phyloP scores from a whole-genome alignment of 2,113 vertebrate species.

The Brachypodius melanocephalos region DNA sequence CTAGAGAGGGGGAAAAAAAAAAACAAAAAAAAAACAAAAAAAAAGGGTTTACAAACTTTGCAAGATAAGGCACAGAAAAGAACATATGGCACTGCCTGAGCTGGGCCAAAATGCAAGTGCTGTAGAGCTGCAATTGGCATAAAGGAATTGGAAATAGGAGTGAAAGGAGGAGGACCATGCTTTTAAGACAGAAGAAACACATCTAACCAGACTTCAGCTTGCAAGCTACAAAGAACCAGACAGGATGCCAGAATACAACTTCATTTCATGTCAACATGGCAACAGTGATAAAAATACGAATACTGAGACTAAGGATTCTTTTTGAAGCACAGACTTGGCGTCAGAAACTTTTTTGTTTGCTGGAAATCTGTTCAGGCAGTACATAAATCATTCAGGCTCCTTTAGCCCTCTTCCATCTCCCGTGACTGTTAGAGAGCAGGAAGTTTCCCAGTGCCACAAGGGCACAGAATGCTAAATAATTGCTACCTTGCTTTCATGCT shows the following conservation, averaged over 20 bases:
- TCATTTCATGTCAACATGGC: background rate
- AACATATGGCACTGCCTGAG: background rate
- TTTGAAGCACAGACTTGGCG: background rate
- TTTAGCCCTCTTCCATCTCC: background rate
- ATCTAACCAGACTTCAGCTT: background rate
- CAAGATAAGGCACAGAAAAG: background rate
- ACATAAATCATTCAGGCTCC: background rate
- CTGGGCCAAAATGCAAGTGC: background rate
- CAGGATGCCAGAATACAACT: background rate
- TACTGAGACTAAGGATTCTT: background rate
- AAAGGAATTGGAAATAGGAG: background rate
- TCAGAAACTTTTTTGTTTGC: background rate
- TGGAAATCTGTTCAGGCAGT: background rate
- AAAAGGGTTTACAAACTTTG: background rate
- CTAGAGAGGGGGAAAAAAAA: rapidly evolving
- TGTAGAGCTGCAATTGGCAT: background rate
- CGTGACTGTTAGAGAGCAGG: background rate
- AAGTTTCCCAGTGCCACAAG: background rate
- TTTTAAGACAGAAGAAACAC: background rate
- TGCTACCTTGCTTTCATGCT: background rate
- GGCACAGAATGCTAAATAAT: background rate
- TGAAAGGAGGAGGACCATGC: background rate
- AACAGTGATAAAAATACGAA: constrained; percentile 16
- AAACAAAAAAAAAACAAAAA: no score
- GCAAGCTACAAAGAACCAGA: background rate